These are phyloP conservation scores for Branchinecta sandiegonensis DNA, from an alignment of 2,888 invertebrate genomes.

Conservation along the genomic window DNA sequence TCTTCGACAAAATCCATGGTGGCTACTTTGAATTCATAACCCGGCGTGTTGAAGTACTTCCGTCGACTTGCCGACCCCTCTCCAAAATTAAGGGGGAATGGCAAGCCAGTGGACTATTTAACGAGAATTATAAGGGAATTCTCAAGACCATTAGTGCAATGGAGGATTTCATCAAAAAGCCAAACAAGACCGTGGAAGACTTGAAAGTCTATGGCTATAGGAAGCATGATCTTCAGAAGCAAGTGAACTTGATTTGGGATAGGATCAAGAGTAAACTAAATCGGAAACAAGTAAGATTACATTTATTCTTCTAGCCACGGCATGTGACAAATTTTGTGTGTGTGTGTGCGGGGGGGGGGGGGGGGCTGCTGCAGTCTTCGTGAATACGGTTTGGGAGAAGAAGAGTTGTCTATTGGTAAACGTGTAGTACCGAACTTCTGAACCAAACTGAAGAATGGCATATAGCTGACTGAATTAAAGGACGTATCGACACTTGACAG, in stretches of 20 bases:
- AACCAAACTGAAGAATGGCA: too few species aligned
- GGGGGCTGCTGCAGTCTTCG: too few species aligned
- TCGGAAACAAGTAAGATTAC: not conserved
- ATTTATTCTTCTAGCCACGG: too few species aligned
- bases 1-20: slow-evolving; percentile 11
- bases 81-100: slow-evolving; percentile 3
- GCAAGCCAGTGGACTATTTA: not conserved
- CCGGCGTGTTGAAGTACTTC: slow-evolving; percentile 10
- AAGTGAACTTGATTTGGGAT: slow-evolving; percentile 2
- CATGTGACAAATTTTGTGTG: too few species aligned
- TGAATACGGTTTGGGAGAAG: too few species aligned
- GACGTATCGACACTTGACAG: too few species aligned
- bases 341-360: too few species aligned
- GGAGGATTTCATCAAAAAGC: slow-evolving; percentile 5
- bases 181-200: not conserved
- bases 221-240: not conserved
- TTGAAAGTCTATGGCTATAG: not conserved
- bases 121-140: not conserved
- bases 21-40: slow-evolving; percentile 4
- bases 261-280: not conserved
- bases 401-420: too few species aligned
- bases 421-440: too few species aligned
- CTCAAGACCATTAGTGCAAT: not conserved
- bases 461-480: too few species aligned
- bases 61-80: slow-evolving; percentile 7